phyloP scores from a whole-genome alignment of 1,140 invertebrate species.

The Listronotus oregonensis region DNA sequence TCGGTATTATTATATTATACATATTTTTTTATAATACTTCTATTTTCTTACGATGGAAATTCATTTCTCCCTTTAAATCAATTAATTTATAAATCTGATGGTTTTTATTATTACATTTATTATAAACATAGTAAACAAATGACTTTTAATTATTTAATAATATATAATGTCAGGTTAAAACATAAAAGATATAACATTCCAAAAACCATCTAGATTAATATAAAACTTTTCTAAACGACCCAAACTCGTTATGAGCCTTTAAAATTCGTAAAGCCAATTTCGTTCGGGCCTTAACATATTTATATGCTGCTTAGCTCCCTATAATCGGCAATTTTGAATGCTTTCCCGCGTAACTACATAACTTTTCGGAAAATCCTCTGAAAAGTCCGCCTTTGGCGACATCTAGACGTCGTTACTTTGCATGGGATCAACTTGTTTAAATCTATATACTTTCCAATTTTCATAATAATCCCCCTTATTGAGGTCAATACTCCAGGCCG shows the following conservation, averaged over 20 bases:
- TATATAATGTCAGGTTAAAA: no score
- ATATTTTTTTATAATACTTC: no score
- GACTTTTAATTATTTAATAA: no score
- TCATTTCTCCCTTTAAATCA: no score
- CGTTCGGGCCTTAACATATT: conserved; percentile 44
- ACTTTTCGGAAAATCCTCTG: conserved; percentile 44
- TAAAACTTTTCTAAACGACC: conserved; percentile 27
- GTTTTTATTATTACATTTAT: no score
- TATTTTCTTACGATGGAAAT: no score
- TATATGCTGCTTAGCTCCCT: conserved; percentile 47
- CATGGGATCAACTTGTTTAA: conserved; percentile 47
- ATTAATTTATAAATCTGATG: no score
- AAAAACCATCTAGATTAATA: conserved; percentile 23
- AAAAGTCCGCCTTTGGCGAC: conserved; percentile 45
- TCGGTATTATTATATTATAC: no score
- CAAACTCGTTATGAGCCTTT: conserved; percentile 30
- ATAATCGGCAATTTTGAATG: conserved; percentile 53
- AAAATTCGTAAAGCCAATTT: conserved; percentile 38
- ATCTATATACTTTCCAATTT: conserved; percentile 50
- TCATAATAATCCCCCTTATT: conserved; percentile 41
- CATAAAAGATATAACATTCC: background rate
- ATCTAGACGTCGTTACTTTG: conserved; percentile 50
- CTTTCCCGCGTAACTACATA: conserved; percentile 47
- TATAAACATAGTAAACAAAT: no score
- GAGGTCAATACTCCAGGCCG: conserved; percentile 23